Percentiles rank a stretch among this genome's conserved stretches.
Evolutionary conservation across 2,113 vertebrate genomes (phyloP).

Genomic region (Caloenas nicobarica): DNA sequence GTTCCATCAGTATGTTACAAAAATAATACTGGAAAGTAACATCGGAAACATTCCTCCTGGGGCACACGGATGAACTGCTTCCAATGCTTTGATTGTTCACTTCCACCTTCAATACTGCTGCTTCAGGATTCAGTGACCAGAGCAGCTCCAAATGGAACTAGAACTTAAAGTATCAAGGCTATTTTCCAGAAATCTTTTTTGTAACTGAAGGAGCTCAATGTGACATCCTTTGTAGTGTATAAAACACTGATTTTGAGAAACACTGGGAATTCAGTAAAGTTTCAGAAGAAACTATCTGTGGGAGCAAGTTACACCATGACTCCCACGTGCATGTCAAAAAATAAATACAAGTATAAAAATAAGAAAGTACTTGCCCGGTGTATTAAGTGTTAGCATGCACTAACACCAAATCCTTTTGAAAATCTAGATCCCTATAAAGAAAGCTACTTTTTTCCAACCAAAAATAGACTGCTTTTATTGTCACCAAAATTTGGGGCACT

Average conservation of each 20-base stretch:
- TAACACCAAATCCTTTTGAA: not conserved
- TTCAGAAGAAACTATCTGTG: not conserved
- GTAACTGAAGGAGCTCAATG: not conserved
- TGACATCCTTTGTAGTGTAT: not conserved
- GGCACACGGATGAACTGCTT: not conserved
- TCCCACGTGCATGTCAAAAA: not conserved
- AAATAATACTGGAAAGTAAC: not conserved
- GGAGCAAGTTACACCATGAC: not conserved
- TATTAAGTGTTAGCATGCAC: not conserved
- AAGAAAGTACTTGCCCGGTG: not conserved
- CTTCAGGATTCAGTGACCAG: not conserved
- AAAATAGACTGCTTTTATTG: not conserved
- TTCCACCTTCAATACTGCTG: not conserved
- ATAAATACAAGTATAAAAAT: not conserved
- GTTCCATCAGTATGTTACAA: not conserved
- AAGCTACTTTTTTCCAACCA: not conserved
- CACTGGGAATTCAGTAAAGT: not conserved
- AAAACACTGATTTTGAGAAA: not conserved
- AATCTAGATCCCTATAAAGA: not conserved
- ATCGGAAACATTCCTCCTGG: not conserved
- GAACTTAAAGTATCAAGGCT: not conserved
- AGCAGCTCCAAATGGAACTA: not conserved
- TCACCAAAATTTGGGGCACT: not conserved
- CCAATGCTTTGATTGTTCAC: not conserved
- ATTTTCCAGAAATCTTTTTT: not conserved